Evolutionary conservation across 2,797 vertebrate genomes (phyloP), one percentile per base, ranked within the genome.

Genomic region (Cirrhinus molitorella): DNA sequence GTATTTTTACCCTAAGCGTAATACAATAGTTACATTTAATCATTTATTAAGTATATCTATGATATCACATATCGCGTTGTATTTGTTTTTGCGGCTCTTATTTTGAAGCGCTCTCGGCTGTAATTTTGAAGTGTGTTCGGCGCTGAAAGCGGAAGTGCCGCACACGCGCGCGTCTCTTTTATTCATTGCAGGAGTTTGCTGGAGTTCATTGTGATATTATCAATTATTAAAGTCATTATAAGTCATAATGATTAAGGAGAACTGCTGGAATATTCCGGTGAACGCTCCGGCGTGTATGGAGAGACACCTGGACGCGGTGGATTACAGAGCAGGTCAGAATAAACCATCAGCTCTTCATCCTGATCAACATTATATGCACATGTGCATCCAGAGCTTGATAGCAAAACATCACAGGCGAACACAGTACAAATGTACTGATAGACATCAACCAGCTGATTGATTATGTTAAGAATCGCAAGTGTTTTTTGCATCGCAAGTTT

Each of bases 251-350:
- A 90, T 94, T 5, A 95, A 94, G 87, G 95, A 96, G 45, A 95
- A 94, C 85, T 89, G 94, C 3, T 98, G 98, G 97, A 96, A 94
- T 86, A 96, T 96, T 5, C 96, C 97, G 0, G 96, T 96, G 1
- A 97, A 96, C 86, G 97, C 97, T 0, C 98, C 98, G 2, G 96
- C 97, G 0, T 98, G 96, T 88, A 99, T 99, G 97, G 98, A 99
- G 90, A 95, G 93, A 81, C 96, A 99, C 73, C 91, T 99, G 89
- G 96, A 97, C 72, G 89, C 96, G 16, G 95, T 91, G 37, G 95
- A 95, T 0, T 99, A 98, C 93, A 94, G 97, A 88, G 88, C 93
- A 90, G 98, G 96, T 96, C 89, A 83, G 85, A 13, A 43, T 31
- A 76, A 77, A 83, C 72, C 43, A 12, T 72, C n/a, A 10, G 5